These are phyloP conservation scores for Phortica okadai DNA, from an alignment of 2,888 invertebrate species.

Conservation along the genomic window DNA sequence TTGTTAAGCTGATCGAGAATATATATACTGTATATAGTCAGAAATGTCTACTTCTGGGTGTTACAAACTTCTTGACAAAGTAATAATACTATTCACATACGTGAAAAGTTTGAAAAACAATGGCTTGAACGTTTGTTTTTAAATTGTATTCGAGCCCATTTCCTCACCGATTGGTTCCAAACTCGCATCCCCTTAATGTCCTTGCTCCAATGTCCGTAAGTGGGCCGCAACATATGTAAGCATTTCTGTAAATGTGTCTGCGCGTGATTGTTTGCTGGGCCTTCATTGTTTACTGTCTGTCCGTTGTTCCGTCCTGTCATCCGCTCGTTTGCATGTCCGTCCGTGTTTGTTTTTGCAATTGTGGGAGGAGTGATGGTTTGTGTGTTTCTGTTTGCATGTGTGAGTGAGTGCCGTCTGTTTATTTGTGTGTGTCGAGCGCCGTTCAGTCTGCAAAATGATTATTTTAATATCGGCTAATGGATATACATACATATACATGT, in stretches of 20 bases:
- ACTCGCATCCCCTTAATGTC: constrained; percentile 47
- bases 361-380: constrained; percentile 28
- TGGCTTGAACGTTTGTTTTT: neutral
- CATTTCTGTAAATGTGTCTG: constrained; percentile 26
- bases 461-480: constrained; percentile 71
- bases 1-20: too few species aligned
- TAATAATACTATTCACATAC: too few species aligned
- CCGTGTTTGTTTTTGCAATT: constrained; percentile 31
- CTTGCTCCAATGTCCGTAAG: constrained; percentile 38
- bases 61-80: too few species aligned
- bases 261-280: constrained; percentile 18
- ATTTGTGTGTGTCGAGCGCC: constrained; percentile 51
- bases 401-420: constrained; percentile 45
- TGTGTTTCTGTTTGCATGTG: constrained; percentile 42
- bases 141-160: constrained; percentile 47
- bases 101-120: too few species aligned
- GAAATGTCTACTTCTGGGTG: too few species aligned
- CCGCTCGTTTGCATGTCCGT: constrained; percentile 23
- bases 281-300: neutral
- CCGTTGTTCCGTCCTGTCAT: neutral
- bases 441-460: constrained; percentile 62
- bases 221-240: constrained; percentile 20
- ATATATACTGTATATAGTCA: too few species aligned
- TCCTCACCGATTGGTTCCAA: constrained; percentile 46
- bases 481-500: constrained; percentile 44